These are phyloP conservation scores for Aphyosemion australe DNA, from an alignment of 2,113 vertebrate species.

Conservation along the genomic window DNA sequence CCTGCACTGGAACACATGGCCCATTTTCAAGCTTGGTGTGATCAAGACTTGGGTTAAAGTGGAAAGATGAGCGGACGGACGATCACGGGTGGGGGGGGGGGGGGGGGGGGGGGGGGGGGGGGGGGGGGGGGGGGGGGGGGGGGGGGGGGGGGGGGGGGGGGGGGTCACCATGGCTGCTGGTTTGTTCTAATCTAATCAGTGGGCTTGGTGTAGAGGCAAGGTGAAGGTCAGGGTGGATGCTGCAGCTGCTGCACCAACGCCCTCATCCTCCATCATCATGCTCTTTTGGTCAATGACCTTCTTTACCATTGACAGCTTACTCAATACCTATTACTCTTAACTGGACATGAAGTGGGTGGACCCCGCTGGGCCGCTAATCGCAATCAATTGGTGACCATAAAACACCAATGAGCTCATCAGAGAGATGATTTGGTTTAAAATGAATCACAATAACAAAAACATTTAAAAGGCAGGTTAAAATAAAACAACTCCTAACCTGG, in stretches of 20 bases:
- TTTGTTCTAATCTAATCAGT: slow-evolving; percentile 53
- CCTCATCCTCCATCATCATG: slow-evolving; percentile 11
- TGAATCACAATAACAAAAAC: slow-evolving; percentile 19
- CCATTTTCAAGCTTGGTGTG: slow-evolving; percentile 34
- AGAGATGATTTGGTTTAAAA: slow-evolving; percentile 56
- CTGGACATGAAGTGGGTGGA: slow-evolving; percentile 67
- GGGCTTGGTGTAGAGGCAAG: slow-evolving; percentile 29
- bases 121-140: slow-evolving; percentile 30
- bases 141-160: slow-evolving; percentile 7
- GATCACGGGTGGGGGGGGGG: slow-evolving; percentile 25
- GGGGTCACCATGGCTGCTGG: slow-evolving; percentile 43
- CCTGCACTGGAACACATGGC: slow-evolving; percentile 20
- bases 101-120: slow-evolving; percentile 31
- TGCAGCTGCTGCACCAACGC: slow-evolving; percentile 19
- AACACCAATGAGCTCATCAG: slow-evolving; percentile 59
- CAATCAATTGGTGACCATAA: slow-evolving; percentile 72
- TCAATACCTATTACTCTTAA: slow-evolving; percentile 77
- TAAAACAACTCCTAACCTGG: slow-evolving; percentile 1
- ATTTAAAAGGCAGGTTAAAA: slow-evolving; percentile 23
- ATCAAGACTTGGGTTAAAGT: slow-evolving; percentile 33
- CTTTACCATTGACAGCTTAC: slow-evolving; percentile 66
- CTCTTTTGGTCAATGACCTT: slow-evolving; percentile 58
- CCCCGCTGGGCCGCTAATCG: slow-evolving; percentile 63
- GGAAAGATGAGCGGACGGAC: slow-evolving; percentile 22
- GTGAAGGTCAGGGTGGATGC: slow-evolving; percentile 62